Base-by-base conservation (phyloP, 2,797 vertebrate species). In the Melanotaenia pygmaea region DNA sequence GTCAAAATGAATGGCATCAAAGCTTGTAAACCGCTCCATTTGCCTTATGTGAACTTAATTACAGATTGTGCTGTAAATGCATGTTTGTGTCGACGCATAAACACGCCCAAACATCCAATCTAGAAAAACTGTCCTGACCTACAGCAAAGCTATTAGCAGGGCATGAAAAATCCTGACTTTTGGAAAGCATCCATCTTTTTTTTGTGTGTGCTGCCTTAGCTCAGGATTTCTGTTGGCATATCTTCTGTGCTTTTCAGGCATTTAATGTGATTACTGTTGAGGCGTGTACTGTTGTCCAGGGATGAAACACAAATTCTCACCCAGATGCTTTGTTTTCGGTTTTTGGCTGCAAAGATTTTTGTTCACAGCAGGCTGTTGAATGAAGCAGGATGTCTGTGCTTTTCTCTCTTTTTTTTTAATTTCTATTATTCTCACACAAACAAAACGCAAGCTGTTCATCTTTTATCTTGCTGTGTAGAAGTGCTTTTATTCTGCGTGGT, bases 181-280 rank as follows among this genome's bases (percentile, higher is more conserved):
- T 92, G 86, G 84, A 87, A 54, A n/a, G 12, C 7, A 13, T 85
- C 84, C 88, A 86, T 71, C 32, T 8, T 74, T 67, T 80, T 87
- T 83, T 77, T 14, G 13, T 40, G 38, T 10, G 11, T 10, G 57
- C 40, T 74, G 60, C 45, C 32, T 26, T 20, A 1, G 54, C 22
- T 13, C 7, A 40, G 74, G 85, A 74, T 85, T 82, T 56, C 63
- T 65, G 67, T 74, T 81, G 70, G 83, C 69, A 65, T 35, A 11
- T 67, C 67, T 72, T 82, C 70, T 56, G 70, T 56, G 74, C 76
- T 58, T 89, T 86, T 83, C 64, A 59, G 79, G 75, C 88, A 90
- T 86, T 77, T 89, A 84, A 56, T 81, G 43, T 59, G 66, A 43
- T 79, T 63, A 20, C 34, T 74, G 85, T 77, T 86, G 74, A 47